Evolutionary conservation across 2,888 invertebrate genomes (phyloP).

Genomic region (Eulithis prunata): DNA sequence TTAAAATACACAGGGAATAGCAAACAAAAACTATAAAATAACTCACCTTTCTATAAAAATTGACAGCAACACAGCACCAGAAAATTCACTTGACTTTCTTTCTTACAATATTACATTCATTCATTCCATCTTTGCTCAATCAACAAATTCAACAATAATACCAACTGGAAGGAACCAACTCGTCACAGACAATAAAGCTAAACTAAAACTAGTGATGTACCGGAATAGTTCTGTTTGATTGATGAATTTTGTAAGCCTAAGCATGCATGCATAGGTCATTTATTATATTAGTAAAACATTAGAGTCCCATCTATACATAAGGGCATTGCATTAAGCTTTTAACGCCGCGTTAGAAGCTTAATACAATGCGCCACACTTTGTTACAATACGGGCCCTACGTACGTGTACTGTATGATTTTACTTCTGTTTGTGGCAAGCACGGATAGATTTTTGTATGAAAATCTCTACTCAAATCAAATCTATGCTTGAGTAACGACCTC

Average conservation of each 20-base stretch:
- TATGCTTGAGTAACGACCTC: too few species aligned
- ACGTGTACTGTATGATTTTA: too few species aligned
- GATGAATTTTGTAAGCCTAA: too few species aligned
- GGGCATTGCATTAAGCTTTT: too few species aligned
- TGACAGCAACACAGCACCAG: slow-evolving; percentile 78
- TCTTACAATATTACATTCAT: background rate
- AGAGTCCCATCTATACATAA: too few species aligned
- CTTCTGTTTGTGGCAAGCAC: too few species aligned
- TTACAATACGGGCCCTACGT: background rate
- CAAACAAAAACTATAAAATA: slow-evolving; percentile 53
- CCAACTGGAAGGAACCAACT: background rate
- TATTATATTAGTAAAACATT: too few species aligned
- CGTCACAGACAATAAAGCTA: slow-evolving; percentile 2
- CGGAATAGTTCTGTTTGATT: background rate
- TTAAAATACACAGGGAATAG: slow-evolving; percentile 32
- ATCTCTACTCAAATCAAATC: too few species aligned
- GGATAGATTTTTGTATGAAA: too few species aligned
- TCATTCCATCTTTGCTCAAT: background rate
- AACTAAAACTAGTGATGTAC: background rate
- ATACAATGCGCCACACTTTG: too few species aligned
- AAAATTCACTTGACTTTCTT: slow-evolving; percentile 61
- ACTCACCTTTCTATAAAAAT: slow-evolving; percentile 77
- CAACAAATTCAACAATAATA: background rate
- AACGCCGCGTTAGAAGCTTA: too few species aligned
- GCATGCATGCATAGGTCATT: too few species aligned